Evolutionary conservation across 1,140 invertebrate species (phyloP).

Genomic region (Antheraea pernyi): DNA sequence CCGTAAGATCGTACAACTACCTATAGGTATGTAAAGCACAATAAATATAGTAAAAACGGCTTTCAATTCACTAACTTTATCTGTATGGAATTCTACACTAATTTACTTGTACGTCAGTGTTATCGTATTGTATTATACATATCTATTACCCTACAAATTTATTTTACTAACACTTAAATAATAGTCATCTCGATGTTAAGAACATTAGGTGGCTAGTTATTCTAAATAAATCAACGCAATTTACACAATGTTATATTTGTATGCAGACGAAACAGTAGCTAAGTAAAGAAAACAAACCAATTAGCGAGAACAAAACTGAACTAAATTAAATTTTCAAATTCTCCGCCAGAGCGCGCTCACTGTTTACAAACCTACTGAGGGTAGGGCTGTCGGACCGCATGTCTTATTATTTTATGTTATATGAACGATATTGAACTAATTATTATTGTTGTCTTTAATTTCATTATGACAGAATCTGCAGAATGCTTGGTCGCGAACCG

Average conservation of each 20-base stretch:
- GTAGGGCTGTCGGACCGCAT: slow-evolving; percentile 34
- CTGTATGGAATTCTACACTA: too few species aligned
- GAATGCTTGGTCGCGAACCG: too few species aligned
- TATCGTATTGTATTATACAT: too few species aligned
- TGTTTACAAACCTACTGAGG: slow-evolving; percentile 23
- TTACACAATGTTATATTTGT: background rate
- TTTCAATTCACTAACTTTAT: too few species aligned
- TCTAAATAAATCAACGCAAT: background rate
- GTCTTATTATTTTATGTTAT: background rate
- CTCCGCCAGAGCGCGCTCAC: slow-evolving; percentile 29
- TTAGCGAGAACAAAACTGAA: slow-evolving; percentile 65
- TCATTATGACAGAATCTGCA: background rate
- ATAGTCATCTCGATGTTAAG: too few species aligned
- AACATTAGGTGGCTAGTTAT: background rate
- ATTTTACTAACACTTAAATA: too few species aligned
- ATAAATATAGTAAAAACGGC: too few species aligned
- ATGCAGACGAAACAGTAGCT: slow-evolving; percentile 28
- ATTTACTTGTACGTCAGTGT: too few species aligned
- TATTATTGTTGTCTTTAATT: background rate
- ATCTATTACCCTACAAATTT: too few species aligned
- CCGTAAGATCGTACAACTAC: too few species aligned
- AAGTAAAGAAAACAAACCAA: slow-evolving; percentile 71
- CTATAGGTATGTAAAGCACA: too few species aligned
- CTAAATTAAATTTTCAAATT: slow-evolving; percentile 76
- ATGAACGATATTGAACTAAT: background rate